phyloP scores from a whole-genome alignment of 2,888 invertebrate species.

The Neria commutata region DNA sequence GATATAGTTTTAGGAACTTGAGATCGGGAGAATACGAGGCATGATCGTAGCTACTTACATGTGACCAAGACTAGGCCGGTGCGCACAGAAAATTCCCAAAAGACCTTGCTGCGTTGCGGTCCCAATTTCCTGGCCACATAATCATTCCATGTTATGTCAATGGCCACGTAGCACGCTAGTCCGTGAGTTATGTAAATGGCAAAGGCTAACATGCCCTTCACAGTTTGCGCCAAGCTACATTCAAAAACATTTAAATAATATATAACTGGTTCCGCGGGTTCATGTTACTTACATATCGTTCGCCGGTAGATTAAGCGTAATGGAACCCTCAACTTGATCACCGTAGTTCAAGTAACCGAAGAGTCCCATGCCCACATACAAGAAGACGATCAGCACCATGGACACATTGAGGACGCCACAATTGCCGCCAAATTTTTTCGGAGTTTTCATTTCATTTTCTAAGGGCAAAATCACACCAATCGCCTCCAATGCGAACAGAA shows the following conservation, averaged over 20 bases:
- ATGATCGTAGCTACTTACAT: conserved; percentile 70
- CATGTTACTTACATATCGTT: conserved; percentile 68
- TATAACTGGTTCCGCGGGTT: background rate
- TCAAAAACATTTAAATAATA: background rate
- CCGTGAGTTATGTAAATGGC: conserved; percentile 92
- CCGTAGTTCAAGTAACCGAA: conserved; percentile 92
- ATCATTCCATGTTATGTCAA: conserved; percentile 90
- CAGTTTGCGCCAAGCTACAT: conserved; percentile 72
- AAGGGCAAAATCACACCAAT: conserved; percentile 84
- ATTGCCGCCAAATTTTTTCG: conserved; percentile 77
- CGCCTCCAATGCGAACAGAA: conserved; percentile 94
- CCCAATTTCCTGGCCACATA: conserved; percentile 69
- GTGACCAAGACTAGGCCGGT: conserved; percentile 80
- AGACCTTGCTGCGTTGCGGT: conserved; percentile 66
- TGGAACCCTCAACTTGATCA: conserved; percentile 72
- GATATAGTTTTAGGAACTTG: background rate
- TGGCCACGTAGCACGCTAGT: conserved; percentile 93
- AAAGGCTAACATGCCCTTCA: conserved; percentile 75
- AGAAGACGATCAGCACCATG: conserved; percentile 79
- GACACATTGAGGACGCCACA: conserved; percentile 85
- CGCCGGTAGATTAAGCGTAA: conserved; percentile 83
- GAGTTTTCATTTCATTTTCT: conserved; percentile 93
- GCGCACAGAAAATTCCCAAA: conserved; percentile 82
- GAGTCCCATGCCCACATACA: conserved; percentile 90
- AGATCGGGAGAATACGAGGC: background rate